phyloP scores from a whole-genome alignment of 1,140 invertebrate species.

The Drosophila rhopaloa region DNA sequence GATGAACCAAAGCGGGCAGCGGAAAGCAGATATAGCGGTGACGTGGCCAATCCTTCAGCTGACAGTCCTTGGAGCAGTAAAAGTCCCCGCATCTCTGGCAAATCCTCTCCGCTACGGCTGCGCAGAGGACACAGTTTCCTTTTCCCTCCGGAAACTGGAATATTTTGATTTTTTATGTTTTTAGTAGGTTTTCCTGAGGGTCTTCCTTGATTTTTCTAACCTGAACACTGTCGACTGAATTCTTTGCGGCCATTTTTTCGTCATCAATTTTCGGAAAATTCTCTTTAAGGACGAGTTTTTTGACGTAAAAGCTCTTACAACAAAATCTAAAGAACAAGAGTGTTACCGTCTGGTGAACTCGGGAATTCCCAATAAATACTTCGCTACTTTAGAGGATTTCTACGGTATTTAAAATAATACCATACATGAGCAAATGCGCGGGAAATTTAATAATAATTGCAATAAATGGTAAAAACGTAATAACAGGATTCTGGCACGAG shows the following conservation, averaged over 20 bases:
- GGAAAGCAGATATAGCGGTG: conserved; percentile 68
- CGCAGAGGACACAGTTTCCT: conserved; percentile 48
- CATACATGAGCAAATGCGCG: no score
- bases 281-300: neutral
- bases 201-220: neutral
- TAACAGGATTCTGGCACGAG: no score
- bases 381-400: neutral
- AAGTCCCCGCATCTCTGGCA: conserved; percentile 71
- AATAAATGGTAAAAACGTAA: no score
- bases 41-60: conserved; percentile 54
- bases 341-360: neutral
- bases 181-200: no score
- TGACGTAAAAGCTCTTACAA: neutral
- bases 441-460: no score
- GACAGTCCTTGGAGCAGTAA: conserved; percentile 62
- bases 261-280: neutral
- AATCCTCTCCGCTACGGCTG: conserved; percentile 6
- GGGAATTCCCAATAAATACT: neutral
- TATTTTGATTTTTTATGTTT: neutral
- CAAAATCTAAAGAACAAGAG: neutral
- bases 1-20: conserved; percentile 52
- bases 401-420: neutral
- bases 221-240: neutral
- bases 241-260: conserved; percentile 5
- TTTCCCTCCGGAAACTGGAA: conserved; percentile 10